Percentiles rank a stretch among this genome's conserved stretches.
phyloP scores from a whole-genome alignment of 2,113 vertebrate genomes.

The Laticauda colubrina region DNA sequence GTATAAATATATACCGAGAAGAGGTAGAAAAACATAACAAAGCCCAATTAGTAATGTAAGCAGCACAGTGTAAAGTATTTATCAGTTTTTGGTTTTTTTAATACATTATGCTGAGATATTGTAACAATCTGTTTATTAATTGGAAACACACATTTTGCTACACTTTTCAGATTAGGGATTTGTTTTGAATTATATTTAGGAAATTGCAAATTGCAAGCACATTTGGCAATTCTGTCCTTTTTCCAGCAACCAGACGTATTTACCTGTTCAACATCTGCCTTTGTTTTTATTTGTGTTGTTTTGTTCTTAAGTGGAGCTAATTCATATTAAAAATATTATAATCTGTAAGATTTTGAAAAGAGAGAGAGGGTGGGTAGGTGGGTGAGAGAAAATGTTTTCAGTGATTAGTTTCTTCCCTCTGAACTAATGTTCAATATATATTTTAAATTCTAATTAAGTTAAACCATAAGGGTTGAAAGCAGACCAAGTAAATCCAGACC shows the following conservation, averaged over 20 bases:
- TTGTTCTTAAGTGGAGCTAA: conserved; percentile 8
- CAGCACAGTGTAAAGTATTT: not conserved
- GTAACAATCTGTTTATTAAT: conserved; percentile 5
- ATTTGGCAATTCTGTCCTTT: conserved; percentile 52
- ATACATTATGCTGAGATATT: not conserved
- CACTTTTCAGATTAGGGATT: not conserved
- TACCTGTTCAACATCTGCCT: conserved; percentile 65
- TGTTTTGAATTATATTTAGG: conserved; percentile 33
- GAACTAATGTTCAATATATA: conserved; percentile 7
- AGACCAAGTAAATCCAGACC: not conserved
- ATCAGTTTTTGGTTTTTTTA: not conserved
- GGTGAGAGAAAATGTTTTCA: conserved; percentile 26
- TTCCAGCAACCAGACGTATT: conserved; percentile 61
- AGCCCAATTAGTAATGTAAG: conserved; percentile 5
- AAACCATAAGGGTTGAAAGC: not conserved
- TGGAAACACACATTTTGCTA: not conserved
- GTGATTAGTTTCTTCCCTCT: not conserved
- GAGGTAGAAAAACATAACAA: not conserved
- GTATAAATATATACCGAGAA: not conserved
- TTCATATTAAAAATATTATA: conserved; percentile 45
- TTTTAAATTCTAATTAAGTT: not conserved
- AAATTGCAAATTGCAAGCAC: conserved; percentile 52
- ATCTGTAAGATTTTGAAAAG: conserved; percentile 44
- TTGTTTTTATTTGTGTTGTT: conserved; percentile 35
- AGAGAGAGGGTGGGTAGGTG: conserved; percentile 38